Base-by-base conservation (phyloP, 2,797 vertebrate species). In the Cheirogaleus major region DNA sequence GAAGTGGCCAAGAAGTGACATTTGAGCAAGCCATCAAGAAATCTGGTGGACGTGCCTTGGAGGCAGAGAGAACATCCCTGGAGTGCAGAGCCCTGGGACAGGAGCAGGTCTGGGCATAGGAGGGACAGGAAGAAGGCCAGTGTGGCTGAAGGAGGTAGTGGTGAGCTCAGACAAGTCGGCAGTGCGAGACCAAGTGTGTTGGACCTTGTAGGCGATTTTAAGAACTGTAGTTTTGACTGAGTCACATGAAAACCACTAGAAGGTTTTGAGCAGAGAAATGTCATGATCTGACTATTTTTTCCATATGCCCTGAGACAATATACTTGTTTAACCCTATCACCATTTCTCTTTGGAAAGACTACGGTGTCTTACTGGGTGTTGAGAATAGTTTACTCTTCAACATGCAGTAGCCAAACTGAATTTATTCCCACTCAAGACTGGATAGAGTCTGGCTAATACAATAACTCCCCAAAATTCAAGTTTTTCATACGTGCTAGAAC, bases 391-490 rank as follows among this genome's bases (percentile, higher is more conserved):
- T 50, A 10, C 38, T 45, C 67, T 70, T 43, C 38, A 5, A 2
- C 15, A 32, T n/a, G 1, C 38, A 48, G 35, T 45, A 17, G 17
- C 75, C 20, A 78, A 35, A 83, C 76, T 50, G 52, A 79, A 59
- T 65, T 20, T 72, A 32, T 73, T 79, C 89, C 84, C 63, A 14
- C 65, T 76, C 55, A 84, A 80, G 72, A 94, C 89, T 73, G 61
- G 76, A 78, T 9, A 50, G 48, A 57, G 38, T 20, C 86, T 45
- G 50, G 78, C 70, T 93, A 70, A 86, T 61, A 73, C 32, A 82
- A 52, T 76, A 17, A 57, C 57, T 38, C 45, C 50, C 85, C 7
- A 8, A 75, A 87, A 87, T 59, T 88, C 79, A 79, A 38, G 30
- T 20, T 93, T 89, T 70, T 61, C 48, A 23, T 67, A 35, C 15